Evolutionary conservation across 2,888 invertebrate genomes (phyloP).

Genomic region (Eupithecia exiguata): DNA sequence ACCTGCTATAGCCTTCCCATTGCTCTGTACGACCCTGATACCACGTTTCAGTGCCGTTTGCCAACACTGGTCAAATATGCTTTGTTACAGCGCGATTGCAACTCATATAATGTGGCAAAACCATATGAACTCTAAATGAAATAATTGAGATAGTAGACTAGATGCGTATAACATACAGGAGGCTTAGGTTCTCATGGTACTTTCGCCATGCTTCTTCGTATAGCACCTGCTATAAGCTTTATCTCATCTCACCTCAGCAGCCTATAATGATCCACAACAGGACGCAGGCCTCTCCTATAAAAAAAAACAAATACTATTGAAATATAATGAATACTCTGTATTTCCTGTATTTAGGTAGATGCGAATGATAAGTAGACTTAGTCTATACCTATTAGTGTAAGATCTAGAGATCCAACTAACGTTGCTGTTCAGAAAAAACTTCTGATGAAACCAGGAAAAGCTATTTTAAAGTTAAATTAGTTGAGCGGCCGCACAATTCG

Average conservation of each 20-base stretch:
- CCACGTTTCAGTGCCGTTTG: not conserved
- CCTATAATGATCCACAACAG: too few species aligned
- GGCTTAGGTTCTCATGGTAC: constrained; percentile 9
- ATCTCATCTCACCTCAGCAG: too few species aligned
- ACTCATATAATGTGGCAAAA: not conserved
- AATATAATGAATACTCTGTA: not conserved
- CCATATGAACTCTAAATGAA: not conserved
- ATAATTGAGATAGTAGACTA: not conserved
- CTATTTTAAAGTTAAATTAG: constrained; percentile 76
- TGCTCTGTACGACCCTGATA: not conserved
- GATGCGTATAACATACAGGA: not conserved
- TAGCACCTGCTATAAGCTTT: too few species aligned
- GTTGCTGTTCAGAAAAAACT: constrained; percentile 32
- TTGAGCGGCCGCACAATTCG: constrained; percentile 62
- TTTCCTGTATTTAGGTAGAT: not conserved
- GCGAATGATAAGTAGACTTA: not conserved
- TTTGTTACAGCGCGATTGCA: not conserved
- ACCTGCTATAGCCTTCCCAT: too few species aligned
- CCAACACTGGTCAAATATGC: not conserved
- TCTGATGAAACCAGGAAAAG: constrained; percentile 56
- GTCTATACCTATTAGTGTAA: constrained; percentile 1
- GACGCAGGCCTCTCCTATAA: too few species aligned
- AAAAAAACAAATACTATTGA: too few species aligned
- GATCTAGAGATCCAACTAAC: not conserved
- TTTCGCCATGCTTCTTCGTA: not conserved